Evolutionary conservation across 2,113 vertebrate genomes (phyloP), one percentile per base, ranked within the genome.

Genomic region (Pluvialis apricaria): DNA sequence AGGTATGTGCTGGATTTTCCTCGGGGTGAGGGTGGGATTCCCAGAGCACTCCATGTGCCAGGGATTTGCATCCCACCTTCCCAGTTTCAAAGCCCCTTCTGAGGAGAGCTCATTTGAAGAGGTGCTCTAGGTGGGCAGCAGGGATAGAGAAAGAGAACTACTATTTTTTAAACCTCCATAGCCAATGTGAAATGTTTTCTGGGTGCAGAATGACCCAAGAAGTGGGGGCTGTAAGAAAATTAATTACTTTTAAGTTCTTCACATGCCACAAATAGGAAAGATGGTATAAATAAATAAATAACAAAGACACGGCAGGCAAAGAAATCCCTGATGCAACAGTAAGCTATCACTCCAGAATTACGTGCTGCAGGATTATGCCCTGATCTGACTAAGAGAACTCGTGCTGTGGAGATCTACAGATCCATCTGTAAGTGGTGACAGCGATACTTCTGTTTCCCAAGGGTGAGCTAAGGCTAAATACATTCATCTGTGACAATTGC

Each of bases 371-470:
- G 90, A 92, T 80, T 83, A 66, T 54, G 42, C 0, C 0, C 22
- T 88, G 80, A 93, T 86, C 55, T 93, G 82, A 95, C 71, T 94
- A 89, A 91, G 80, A 78, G 64, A 94, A 60, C 68, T 92, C 6
- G 4, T 75, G 86, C 76, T 81, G 75, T 62, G n/a, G 38, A 81
- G 51, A 96, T 94, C 71, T 90, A 60, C 68, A 88, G 94, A 96
- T 75, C 76, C 80, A 92, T 78, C 85, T 88, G 68, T 36, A 79
- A 92, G 78, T 83, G 82, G 88, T 81, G 94, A 93, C 92, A 94
- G 52, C 0, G 18, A 86, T 78, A 62, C 51, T 71, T 93, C 85
- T 87, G 32, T 78, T 94, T 93, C 52, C 44, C 88, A 95, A 94
- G 87, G 90, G 82, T 90, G 76, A 93, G 55, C 82, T 78, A 78